Evolutionary conservation across 2,797 vertebrate genomes (phyloP), one percentile per base, ranked within the genome.

Genomic region (Pipistrellus pygmaeus): DNA sequence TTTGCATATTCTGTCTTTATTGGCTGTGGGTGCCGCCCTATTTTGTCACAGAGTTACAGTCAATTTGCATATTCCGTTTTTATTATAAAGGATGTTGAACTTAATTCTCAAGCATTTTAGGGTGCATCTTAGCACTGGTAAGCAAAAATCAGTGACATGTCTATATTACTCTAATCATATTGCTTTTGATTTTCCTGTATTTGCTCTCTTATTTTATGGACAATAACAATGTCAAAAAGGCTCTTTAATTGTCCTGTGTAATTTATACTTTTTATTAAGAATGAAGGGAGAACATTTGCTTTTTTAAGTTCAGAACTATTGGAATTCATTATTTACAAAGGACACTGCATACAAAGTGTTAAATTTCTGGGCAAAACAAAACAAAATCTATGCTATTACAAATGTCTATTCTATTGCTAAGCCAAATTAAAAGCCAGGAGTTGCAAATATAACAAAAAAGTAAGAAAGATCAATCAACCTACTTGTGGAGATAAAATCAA

Each of bases 331-430:
- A 27, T 84, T 53, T 41, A 21, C 75, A 88, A 88, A 55, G 8
- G 8, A 73, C 18, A 72, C 1, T 35, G 4, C 1, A 51, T 91
- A 53, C 64, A 90, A 90, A 72, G 5, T 57, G 23, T 82, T 75
- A 95, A 51, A 88, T 88, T 93, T 91, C 14, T 66, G 15, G 11
- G 11, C 8, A 88, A 91, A 91, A 82, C 11, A 57, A 91, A 76
- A 25, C 20, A 51, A 72, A 85, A 51, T 75, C 62, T 27, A 71
- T 77, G 64, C 10, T 62, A 48, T 77, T 83, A 76, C 15, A 82
- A 88, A 94, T 51, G 10, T 76, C 23, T 68, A 15, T 85, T 88
- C 32, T 90, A 88, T 86, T 35, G 6, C 14, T 48, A 48, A 88
- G 17, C 0, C 32, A 97, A 81, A 85, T 82, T 87, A 88, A 96